Base-by-base conservation (phyloP, 2,888 invertebrate species). In the Diarsia mendica region DNA sequence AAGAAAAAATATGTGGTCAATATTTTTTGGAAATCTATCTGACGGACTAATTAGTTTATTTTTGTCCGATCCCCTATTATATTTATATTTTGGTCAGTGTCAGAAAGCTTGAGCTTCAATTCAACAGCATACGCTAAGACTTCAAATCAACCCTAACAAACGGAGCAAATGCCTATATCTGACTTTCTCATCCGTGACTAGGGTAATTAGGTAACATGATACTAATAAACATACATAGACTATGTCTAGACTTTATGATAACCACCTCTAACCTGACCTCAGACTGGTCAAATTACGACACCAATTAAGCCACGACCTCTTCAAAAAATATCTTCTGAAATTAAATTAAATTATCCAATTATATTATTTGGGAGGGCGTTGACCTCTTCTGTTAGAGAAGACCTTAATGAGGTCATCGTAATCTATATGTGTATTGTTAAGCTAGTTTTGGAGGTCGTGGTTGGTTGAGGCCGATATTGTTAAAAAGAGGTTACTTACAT, bases 381-480 rank as follows among this genome's bases (percentile, higher is more conserved):
- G 90, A 93, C 89, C 90, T 78, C 67, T 76, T 60, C 71, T 44
- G 13, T 71, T 61, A 82, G 80, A 85, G 61, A 72, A 88, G 91
- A 91, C 94, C 94, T 94, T 94, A 91, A 70, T 15, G 87, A 85
- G 92, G 93, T 93, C 93, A 90, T 86, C 85, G 85, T 75, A 77
- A 79, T 86, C 70, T 80, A 61, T 64, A 58, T 28, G 55, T 8
- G 68, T 71, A 77, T 77, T 77, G 77, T 77, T 65, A n/a, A 33
- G 11, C 61, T 71, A 8, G 28, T 76, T 78, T 78, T 77, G 63
- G n/a, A 63, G 61, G 53, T 44, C 48, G n/a, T 39, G 3, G 23
- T 58, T 23, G 23, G 23, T 6, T 58, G 23, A 28, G 15, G 55
- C 58, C 1, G 23, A n/a, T 23, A 13, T 23, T 23, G 2, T 53